These are phyloP conservation scores for Centropristis striata DNA, from an alignment of 2,113 vertebrate genomes.

Conservation along the genomic window DNA sequence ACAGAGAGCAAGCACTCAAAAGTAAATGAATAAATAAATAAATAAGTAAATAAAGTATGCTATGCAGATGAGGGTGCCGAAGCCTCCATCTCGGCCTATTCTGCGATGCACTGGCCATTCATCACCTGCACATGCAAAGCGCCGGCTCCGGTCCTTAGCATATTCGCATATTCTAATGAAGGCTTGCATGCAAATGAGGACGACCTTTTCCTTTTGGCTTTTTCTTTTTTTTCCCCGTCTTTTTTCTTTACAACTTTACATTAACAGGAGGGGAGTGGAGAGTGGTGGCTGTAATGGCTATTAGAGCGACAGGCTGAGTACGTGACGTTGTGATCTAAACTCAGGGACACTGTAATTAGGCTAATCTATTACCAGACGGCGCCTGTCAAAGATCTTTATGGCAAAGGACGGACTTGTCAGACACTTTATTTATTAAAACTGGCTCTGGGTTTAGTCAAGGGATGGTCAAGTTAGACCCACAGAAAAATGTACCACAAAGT, in stretches of 20 bases:
- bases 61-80: constrained; percentile 97
- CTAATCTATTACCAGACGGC: constrained; percentile 98
- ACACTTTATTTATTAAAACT: constrained; percentile 81
- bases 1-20: constrained; percentile 69
- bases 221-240: constrained; percentile 23
- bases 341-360: constrained; percentile 95
- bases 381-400: constrained; percentile 92
- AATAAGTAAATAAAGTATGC: constrained; percentile 83
- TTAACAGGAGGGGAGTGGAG: constrained; percentile 87
- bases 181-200: constrained; percentile 98
- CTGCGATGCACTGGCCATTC: constrained; percentile 92
- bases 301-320: constrained; percentile 87
- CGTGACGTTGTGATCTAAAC: constrained; percentile 93
- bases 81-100: constrained; percentile 91
- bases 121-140: constrained; percentile 97
- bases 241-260: constrained; percentile 93
- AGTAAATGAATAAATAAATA: constrained; percentile 87
- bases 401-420: constrained; percentile 91
- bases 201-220: constrained; percentile 93
- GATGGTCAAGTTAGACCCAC: constrained; percentile 51
- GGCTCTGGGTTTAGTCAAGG: constrained; percentile 39
- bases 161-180: constrained; percentile 99
- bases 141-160: constrained; percentile 94
- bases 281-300: constrained; percentile 76
- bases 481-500: constrained; percentile 14